Evolutionary conservation across 2,888 invertebrate genomes (phyloP).

Genomic region (Dicranocentrus wangi): DNA sequence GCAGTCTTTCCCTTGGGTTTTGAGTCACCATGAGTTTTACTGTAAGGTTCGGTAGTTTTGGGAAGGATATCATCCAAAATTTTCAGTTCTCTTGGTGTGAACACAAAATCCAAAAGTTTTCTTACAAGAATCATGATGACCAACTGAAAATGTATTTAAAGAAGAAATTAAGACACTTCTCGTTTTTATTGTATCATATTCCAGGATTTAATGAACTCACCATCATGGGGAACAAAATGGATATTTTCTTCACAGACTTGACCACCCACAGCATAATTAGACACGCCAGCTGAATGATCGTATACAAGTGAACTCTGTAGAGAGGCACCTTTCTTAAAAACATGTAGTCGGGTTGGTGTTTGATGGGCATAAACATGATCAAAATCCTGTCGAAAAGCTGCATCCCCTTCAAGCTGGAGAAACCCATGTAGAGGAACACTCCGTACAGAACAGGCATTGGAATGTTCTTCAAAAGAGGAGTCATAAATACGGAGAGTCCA

Average conservation of each 20-base stretch:
- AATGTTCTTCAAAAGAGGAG: slow-evolving; percentile 89
- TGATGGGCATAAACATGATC: slow-evolving; percentile 97
- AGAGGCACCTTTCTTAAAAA: slow-evolving; percentile 95
- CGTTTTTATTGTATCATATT: no score
- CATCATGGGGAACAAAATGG: slow-evolving; percentile 97
- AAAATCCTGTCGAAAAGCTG: slow-evolving; percentile 96
- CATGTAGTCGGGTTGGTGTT: slow-evolving; percentile 98
- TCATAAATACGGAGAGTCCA: slow-evolving; percentile 92
- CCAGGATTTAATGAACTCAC: no score
- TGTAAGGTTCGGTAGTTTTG: slow-evolving; percentile 1
- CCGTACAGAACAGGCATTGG: slow-evolving; percentile 93
- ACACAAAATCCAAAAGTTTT: slow-evolving; percentile 77
- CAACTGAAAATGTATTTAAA: slow-evolving; percentile 26
- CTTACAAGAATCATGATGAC: slow-evolving; percentile 75
- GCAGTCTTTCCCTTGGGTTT: background rate
- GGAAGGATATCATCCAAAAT: slow-evolving; percentile 79
- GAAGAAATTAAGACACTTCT: no score
- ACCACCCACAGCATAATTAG: slow-evolving; percentile 91
- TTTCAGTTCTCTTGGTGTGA: slow-evolving; percentile 77
- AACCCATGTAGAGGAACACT: slow-evolving; percentile 98
- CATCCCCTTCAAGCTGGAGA: slow-evolving; percentile 93
- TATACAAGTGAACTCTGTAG: slow-evolving; percentile 92
- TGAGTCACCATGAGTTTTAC: background rate
- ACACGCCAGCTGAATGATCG: slow-evolving; percentile 90
- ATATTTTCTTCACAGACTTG: slow-evolving; percentile 92